Percentiles rank a stretch among this genome's conserved stretches.
Conservation (phyloP, 2,797 vertebrate species). For the Alauda arvensis region DNA sequence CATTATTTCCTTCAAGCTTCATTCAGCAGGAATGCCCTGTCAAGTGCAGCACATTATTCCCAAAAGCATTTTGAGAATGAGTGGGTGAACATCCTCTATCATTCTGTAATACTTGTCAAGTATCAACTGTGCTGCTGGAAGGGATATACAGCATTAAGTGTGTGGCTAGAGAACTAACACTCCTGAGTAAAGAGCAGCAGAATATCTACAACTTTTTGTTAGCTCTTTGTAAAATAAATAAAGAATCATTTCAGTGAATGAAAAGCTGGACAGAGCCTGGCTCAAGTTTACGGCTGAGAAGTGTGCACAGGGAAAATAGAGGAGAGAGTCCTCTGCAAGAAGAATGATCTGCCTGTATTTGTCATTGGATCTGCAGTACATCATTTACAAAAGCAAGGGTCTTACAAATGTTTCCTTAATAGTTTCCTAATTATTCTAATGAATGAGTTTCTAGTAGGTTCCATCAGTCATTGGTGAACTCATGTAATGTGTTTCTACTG, state of each 20-base stretch:
- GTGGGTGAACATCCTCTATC: background rate
- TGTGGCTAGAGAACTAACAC: background rate
- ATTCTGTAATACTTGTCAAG: background rate
- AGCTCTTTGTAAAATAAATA: background rate
- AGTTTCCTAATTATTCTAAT: constrained; percentile 21
- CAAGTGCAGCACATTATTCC: constrained; percentile 21
- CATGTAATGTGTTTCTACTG: background rate
- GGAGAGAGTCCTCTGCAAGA: background rate
- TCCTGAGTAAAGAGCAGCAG: background rate
- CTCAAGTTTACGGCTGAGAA: background rate
- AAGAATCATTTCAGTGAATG: background rate
- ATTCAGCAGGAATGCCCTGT: constrained; percentile 22
- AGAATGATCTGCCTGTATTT: background rate
- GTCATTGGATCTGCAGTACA: background rate
- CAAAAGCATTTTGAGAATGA: constrained; percentile 1
- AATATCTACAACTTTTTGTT: background rate
- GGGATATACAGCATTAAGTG: background rate
- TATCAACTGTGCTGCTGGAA: background rate
- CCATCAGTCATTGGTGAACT: background rate
- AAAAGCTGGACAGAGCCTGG: background rate
- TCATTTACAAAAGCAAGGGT: background rate
- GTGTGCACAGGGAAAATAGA: background rate
- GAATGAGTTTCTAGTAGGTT: background rate
- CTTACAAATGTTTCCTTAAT: constrained; percentile 1
- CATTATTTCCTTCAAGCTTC: constrained; percentile 34